Evolutionary conservation across 1,140 invertebrate species (phyloP).

Genomic region (Neotoxoptera formosana): DNA sequence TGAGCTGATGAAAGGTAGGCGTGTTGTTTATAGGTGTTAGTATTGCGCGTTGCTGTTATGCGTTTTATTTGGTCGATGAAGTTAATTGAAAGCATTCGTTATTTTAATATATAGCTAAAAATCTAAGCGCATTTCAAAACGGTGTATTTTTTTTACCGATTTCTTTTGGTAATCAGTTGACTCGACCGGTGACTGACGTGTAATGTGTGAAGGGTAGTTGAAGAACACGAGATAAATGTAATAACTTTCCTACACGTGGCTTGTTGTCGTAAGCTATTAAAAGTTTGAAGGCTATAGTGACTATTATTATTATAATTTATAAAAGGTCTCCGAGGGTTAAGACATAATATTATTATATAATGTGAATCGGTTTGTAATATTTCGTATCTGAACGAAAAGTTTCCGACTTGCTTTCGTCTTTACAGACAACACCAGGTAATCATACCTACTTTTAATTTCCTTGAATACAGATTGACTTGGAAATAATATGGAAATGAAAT

Average conservation of each 20-base stretch:
- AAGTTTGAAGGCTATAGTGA: constrained; percentile 2
- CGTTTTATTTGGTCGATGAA: neutral
- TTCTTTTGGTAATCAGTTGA: neutral
- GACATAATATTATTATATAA: neutral
- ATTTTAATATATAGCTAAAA: neutral
- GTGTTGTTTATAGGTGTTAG: neutral
- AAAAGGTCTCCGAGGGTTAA: neutral
- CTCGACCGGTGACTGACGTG: neutral
- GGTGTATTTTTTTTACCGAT: neutral
- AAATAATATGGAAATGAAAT: neutral
- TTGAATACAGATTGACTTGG: constrained; percentile 10
- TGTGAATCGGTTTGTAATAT: neutral
- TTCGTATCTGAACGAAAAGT: neutral
- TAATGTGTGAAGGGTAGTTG: neutral
- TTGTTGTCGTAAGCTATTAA: neutral
- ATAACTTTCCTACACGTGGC: neutral
- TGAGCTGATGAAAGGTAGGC: neutral
- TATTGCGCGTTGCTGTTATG: neutral
- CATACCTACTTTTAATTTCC: constrained; percentile 4
- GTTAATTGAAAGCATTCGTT: neutral
- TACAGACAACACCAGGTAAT: neutral
- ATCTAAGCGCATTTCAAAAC: neutral
- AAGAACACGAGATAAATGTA: neutral
- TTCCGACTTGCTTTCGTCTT: neutral
- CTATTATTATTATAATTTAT: neutral